Evolutionary conservation across 2,797 vertebrate genomes (phyloP).

Genomic region (Spinus pinus): DNA sequence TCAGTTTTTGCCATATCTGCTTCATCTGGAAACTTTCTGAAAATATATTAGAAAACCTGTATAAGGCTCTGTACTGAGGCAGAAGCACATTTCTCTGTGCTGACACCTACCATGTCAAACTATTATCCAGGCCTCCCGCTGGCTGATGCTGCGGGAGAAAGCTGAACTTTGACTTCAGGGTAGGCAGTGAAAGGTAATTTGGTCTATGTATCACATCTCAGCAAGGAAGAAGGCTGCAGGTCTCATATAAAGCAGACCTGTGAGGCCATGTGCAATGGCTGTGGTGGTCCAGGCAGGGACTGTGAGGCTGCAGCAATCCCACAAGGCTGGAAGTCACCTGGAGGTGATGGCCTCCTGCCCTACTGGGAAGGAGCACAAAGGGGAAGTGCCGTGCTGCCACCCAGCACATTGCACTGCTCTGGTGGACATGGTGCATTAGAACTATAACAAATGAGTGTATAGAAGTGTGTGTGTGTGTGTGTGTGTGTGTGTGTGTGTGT

Average conservation of each 20-base stretch:
- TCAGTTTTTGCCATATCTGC: not conserved
- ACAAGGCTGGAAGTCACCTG: not conserved
- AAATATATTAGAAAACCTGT: not conserved
- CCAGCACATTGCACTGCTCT: not conserved
- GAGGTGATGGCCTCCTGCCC: not conserved
- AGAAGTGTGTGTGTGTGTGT: not conserved
- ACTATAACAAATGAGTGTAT: not conserved
- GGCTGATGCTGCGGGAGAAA: not conserved
- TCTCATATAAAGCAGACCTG: not conserved
- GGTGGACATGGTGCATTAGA: not conserved
- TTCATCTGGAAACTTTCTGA: constrained; percentile 15
- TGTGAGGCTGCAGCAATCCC: not conserved
- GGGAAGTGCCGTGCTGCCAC: not conserved
- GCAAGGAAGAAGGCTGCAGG: not conserved
- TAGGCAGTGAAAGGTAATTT: not conserved
- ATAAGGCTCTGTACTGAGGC: not conserved
- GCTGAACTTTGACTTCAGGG: constrained; percentile 20
- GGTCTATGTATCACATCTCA: not conserved
- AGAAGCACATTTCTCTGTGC: not conserved
- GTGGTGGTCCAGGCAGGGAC: not conserved
- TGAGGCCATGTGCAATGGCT: not conserved
- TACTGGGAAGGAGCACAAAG: not conserved
- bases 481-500: not conserved
- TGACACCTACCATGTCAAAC: not conserved
- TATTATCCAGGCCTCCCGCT: constrained; percentile 3